A percentile compares a stretch with the other conserved stretches of the same genome.
Conservation (phyloP, 1,140 invertebrate species). For the Tribolium castaneum region DNA sequence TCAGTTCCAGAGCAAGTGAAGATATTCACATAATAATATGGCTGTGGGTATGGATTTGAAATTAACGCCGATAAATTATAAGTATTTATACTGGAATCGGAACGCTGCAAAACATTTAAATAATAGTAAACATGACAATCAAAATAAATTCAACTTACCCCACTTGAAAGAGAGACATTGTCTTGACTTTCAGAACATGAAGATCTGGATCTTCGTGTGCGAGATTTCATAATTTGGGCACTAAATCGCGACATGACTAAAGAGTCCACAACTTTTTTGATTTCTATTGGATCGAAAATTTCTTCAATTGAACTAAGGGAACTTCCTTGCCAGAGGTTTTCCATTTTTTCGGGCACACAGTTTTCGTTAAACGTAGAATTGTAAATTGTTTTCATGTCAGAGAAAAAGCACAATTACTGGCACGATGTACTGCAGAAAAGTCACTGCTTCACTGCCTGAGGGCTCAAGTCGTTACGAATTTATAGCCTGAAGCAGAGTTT, state of each 20-base stretch:
- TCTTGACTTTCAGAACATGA: neutral
- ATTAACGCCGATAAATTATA: neutral
- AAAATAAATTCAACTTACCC: neutral
- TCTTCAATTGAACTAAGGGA: neutral
- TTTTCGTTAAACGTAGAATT: neutral
- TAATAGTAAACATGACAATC: neutral
- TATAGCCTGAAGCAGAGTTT: too few species aligned
- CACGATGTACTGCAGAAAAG: too few species aligned
- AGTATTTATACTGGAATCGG: neutral
- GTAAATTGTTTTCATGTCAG: neutral
- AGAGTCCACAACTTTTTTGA: neutral
- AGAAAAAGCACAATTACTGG: too few species aligned
- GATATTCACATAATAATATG: neutral
- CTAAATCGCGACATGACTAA: neutral
- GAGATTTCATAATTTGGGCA: neutral
- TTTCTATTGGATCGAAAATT: neutral
- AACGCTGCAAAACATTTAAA: neutral
- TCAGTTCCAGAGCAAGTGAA: neutral
- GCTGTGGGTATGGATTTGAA: neutral
- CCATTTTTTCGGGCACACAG: neutral
- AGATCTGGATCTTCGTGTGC: neutral
- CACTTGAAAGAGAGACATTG: neutral
- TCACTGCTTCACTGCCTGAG: too few species aligned
- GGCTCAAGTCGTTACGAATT: too few species aligned
- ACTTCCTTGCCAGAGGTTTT: neutral